Base-by-base conservation (phyloP, 2,888 invertebrate species). In the Andrena camellia region DNA sequence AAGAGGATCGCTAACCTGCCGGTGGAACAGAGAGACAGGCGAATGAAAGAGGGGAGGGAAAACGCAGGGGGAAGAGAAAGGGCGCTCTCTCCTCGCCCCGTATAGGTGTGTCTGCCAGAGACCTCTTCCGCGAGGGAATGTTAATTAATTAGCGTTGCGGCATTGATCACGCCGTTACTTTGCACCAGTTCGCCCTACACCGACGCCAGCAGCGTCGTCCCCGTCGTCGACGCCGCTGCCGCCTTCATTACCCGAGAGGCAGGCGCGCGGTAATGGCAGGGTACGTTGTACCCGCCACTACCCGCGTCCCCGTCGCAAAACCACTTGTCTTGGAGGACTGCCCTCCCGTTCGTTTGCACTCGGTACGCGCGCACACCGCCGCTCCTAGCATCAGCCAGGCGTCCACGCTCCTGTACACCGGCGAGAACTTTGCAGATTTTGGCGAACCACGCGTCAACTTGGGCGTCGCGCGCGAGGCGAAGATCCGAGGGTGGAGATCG, bases 111-210 rank as follows among this genome's bases (percentile, higher is more conserved):
- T 88, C 88, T 88, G 76, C 79, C 86, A 68, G 88, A 81, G 86
- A 87, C 83, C 86, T 86, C 89, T 84, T 87, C 83, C 87, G 90
- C 87, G 83, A 88, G 86, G 90, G 90, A 91, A 91, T 91, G 91
- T 91, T 91, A 91, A 91, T 91, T 91, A 91, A 91, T 91, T 91
- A 91, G 90, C 88, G 89, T 88, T 86, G 91, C 88, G 88, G 91
- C 91, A 91, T 91, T 91, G 91, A 91, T 91, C 90, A 90, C 86
- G 86, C 85, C 82, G 88, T 84, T 88, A 88, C 88, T 88, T 88
- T 83, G 85, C 88, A 80, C 73, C 78, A 80, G 76, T 80, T 85
- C 81, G 69, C 78, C 79, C 85, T 81, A 83, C 70, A 71, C 76
- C 79, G 62, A 81, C 86, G 79, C 76, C 78, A 76, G 62, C 76